Conservation (phyloP, 92 coral and sea anemone species). For the Porites lobata region DNA sequence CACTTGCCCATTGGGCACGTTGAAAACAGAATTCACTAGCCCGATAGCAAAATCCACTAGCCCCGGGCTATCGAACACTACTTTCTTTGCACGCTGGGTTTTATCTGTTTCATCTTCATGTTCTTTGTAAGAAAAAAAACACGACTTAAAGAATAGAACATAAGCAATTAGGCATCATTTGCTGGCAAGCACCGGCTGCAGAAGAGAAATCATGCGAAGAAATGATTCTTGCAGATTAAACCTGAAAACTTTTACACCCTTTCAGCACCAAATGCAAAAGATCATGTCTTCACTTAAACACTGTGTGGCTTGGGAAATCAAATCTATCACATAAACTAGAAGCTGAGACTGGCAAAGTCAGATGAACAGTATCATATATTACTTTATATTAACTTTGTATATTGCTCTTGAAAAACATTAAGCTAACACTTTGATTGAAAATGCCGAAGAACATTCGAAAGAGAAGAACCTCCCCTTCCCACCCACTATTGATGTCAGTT, state of each 20-base stretch:
- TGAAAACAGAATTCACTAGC: no score
- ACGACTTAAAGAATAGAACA: no score
- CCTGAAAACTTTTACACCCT: not conserved
- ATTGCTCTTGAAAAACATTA: slow-evolving; percentile 5
- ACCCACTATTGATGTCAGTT: not conserved
- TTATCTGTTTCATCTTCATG: no score
- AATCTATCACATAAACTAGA: not conserved
- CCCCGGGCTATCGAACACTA: no score
- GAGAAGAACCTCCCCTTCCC: not conserved
- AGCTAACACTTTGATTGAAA: not conserved
- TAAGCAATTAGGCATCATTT: no score
- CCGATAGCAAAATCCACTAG: no score
- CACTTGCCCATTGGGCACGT: no score
- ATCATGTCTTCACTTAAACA: not conserved
- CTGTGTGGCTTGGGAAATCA: not conserved
- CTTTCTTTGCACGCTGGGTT: no score
- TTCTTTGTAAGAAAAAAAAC: no score
- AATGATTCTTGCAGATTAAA: no score
- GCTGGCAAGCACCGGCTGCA: not conserved
- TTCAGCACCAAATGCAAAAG: not conserved
- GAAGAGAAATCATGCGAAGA: not conserved
- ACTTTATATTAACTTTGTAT: not conserved
- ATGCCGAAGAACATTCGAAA: slow-evolving; percentile 5
- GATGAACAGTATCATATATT: not conserved
- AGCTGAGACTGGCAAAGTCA: not conserved